A percentile compares a stretch with the other conserved stretches of the same genome.
Conservation (phyloP, 2,888 invertebrate species). For the Ectobius pallidus region DNA sequence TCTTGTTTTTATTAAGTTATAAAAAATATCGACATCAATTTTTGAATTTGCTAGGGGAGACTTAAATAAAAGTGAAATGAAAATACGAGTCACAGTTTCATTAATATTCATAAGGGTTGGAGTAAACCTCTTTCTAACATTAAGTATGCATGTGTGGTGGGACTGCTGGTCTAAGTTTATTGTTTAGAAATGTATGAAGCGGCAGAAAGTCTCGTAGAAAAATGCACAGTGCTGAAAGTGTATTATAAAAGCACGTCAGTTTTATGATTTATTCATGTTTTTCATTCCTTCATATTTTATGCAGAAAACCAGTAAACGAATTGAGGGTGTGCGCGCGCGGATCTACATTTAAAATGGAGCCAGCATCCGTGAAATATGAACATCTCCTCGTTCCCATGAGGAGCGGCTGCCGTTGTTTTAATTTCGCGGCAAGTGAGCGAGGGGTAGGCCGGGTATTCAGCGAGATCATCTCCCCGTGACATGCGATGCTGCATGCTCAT, state of each 20-base stretch:
- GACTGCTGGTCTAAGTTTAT: no score
- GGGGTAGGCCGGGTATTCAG: slow-evolving; percentile 16
- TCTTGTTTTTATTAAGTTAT: no score
- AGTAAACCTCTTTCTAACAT: no score
- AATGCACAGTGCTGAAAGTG: no score
- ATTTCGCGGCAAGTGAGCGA: slow-evolving; percentile 36
- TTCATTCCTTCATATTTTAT: neutral
- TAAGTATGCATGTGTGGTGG: no score
- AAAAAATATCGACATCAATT: no score
- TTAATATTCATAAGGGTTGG: no score
- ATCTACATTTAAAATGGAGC: slow-evolving; percentile 22
- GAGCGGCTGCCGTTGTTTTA: slow-evolving; percentile 28
- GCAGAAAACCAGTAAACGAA: neutral
- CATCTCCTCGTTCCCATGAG: neutral
- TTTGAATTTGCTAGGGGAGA: no score
- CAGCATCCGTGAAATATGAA: slow-evolving; percentile 37
- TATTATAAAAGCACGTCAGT: neutral
- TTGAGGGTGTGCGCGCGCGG: slow-evolving; percentile 1
- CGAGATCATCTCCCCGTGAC: slow-evolving; percentile 17
- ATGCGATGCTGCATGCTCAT: slow-evolving; percentile 27
- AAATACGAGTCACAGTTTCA: no score
- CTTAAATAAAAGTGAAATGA: no score
- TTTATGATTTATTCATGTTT: slow-evolving; percentile 12
- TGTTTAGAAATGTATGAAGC: no score
- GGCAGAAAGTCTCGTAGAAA: no score